These are phyloP conservation scores for Drosophila tanythrix DNA, from an alignment of 2,888 invertebrate species.

Conservation along the genomic window DNA sequence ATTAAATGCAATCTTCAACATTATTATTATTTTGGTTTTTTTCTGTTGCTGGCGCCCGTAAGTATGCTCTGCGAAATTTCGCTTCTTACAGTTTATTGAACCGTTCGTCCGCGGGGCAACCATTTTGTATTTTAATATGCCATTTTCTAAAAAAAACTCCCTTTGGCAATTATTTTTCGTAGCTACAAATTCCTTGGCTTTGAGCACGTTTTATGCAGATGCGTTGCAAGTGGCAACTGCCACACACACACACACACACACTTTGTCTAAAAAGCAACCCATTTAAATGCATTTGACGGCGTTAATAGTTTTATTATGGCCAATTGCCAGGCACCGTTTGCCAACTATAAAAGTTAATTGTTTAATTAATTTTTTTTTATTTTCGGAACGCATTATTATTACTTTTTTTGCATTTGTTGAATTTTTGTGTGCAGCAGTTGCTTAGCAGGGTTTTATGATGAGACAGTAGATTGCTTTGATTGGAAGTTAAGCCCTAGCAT, in stretches of 20 bases:
- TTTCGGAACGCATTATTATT: slow-evolving; percentile 7
- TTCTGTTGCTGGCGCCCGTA: slow-evolving; percentile 44
- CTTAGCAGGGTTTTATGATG: slow-evolving; percentile 66
- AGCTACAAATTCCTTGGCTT: slow-evolving; percentile 29
- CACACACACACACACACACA: slow-evolving; percentile 39
- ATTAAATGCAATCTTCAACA: slow-evolving; percentile 66
- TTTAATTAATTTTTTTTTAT: slow-evolving; percentile 74
- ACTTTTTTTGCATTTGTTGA: slow-evolving; percentile 4
- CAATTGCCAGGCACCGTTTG: slow-evolving; percentile 36
- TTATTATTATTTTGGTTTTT: slow-evolving; percentile 7
- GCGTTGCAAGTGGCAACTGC: slow-evolving; percentile 7
- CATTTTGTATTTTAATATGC: slow-evolving; percentile 35
- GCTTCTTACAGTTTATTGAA: slow-evolving; percentile 69
- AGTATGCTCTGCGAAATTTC: slow-evolving; percentile 60
- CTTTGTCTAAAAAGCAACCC: slow-evolving; percentile 56
- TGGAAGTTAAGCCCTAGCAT: slow-evolving; percentile 82
- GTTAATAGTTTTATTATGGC: slow-evolving; percentile 72
- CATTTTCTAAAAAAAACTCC: slow-evolving; percentile 12
- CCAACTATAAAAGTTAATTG: slow-evolving; percentile 66
- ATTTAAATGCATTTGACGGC: slow-evolving; percentile 75
- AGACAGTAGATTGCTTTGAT: slow-evolving; percentile 82
- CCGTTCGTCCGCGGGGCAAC: slow-evolving; percentile 34
- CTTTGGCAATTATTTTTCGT: slow-evolving; percentile 62
- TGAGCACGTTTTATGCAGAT: slow-evolving; percentile 19
- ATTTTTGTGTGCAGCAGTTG: slow-evolving; percentile 11